phyloP scores from a whole-genome alignment of 2,888 invertebrate species.

The Oxyscelio sp. region DNA sequence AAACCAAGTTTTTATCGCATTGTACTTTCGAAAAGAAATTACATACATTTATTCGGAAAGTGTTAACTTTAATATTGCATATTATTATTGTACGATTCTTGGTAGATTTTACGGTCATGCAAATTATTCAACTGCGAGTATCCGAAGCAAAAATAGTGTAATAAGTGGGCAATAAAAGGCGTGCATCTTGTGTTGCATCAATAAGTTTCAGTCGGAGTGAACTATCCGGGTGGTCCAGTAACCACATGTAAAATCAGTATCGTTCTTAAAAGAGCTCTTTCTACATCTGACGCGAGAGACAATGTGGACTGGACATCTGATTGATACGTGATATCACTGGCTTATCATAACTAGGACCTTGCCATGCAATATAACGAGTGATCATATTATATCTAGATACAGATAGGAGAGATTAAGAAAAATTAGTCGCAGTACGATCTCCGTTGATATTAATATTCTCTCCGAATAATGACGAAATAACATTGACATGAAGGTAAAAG shows the following conservation, averaged over 20 bases:
- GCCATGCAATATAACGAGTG: slow-evolving; percentile 79
- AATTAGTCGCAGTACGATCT: slow-evolving; percentile 40
- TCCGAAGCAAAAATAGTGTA: slow-evolving; percentile 54
- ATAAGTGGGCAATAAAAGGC: slow-evolving; percentile 80
- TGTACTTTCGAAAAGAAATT: slow-evolving; percentile 26
- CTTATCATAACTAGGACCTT: slow-evolving; percentile 80
- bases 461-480: slow-evolving; percentile 35
- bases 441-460: slow-evolving; percentile 46
- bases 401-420: slow-evolving; percentile 11
- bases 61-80: slow-evolving; percentile 11
- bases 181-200: slow-evolving; percentile 81
- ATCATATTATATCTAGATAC: slow-evolving; percentile 35
- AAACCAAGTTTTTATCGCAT: slow-evolving; percentile 23
- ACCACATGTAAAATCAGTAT: slow-evolving; percentile 59
- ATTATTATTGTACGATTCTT: slow-evolving; percentile 5
- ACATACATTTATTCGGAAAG: slow-evolving; percentile 26
- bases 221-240: slow-evolving; percentile 86
- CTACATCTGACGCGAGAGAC: slow-evolving; percentile 85
- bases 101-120: slow-evolving; percentile 39
- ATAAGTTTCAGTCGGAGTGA: slow-evolving; percentile 84
- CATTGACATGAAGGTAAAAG: slow-evolving; percentile 26
- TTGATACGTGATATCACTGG: slow-evolving; percentile 87
- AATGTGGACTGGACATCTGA: slow-evolving; percentile 85
- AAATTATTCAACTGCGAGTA: slow-evolving; percentile 30
- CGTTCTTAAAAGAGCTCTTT: slow-evolving; percentile 81